Percentiles rank a stretch among this genome's conserved stretches.
Conservation (phyloP, 2,888 invertebrate species). For the Drosophila tanythrix region DNA sequence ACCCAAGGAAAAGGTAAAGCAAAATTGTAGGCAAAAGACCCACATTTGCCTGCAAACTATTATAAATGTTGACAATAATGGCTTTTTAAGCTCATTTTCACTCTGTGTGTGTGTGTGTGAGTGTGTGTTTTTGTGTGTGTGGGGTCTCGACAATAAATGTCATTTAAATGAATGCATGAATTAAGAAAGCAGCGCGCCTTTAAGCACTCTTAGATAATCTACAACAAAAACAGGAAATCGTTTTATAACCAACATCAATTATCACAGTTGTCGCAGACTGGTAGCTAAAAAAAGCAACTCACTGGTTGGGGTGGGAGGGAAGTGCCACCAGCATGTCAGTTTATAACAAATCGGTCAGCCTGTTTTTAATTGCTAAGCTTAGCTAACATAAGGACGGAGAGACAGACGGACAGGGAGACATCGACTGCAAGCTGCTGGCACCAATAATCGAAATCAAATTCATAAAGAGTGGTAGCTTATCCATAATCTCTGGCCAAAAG, state of each 20-base stretch:
- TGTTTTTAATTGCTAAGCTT: slow-evolving; percentile 70
- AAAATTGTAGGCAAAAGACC: slow-evolving; percentile 42
- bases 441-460: slow-evolving; percentile 32
- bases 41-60: slow-evolving; percentile 67
- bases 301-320: neutral
- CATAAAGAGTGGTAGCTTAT: slow-evolving; percentile 31
- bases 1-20: slow-evolving; percentile 14
- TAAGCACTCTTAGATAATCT: slow-evolving; percentile 43
- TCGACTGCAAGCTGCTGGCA: neutral
- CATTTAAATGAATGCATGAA: slow-evolving; percentile 74
- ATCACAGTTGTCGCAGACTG: slow-evolving; percentile 16
- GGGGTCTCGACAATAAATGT: slow-evolving; percentile 66
- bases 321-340: slow-evolving; percentile 18
- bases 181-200: slow-evolving; percentile 32
- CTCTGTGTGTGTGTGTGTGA: slow-evolving; percentile 1
- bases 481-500: slow-evolving; percentile 51
- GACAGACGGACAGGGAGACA: neutral
- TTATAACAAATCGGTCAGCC: slow-evolving; percentile 44
- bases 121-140: slow-evolving; percentile 11
- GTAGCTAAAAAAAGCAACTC: slow-evolving; percentile 2
- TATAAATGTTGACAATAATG: slow-evolving; percentile 81
- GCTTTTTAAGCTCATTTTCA: slow-evolving; percentile 78
- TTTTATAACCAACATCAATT: slow-evolving; percentile 47
- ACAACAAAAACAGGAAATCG: slow-evolving; percentile 43
- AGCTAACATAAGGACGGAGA: slow-evolving; percentile 47